phyloP scores from a whole-genome alignment of 2,113 vertebrate genomes.

The Triplophysa tibetana region DNA sequence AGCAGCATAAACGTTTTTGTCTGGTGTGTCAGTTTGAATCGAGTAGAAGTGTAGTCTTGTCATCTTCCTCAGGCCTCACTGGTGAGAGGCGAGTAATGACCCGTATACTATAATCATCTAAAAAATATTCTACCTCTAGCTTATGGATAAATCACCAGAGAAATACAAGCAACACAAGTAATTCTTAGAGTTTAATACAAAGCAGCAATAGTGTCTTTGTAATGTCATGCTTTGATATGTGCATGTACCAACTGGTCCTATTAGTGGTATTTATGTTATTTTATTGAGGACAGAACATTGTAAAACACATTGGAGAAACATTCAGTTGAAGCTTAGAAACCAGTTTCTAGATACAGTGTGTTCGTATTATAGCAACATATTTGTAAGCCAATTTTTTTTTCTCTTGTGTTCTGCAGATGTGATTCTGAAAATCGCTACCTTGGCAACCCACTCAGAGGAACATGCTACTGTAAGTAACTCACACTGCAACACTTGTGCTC shows the following conservation, averaged over 20 bases:
- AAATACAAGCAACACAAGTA: constrained; percentile 3
- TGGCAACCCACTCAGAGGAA: constrained; percentile 92
- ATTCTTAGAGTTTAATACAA: no score
- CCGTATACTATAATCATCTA: constrained; percentile 59
- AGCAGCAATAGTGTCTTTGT: no score
- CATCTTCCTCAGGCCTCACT: constrained; percentile 16
- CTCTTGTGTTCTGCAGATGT: constrained; percentile 76
- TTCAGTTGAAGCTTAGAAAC: background rate
- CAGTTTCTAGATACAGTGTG: background rate
- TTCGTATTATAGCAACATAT: background rate
- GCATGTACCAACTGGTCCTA: background rate
- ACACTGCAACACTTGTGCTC: background rate
- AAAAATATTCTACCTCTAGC: constrained; percentile 23
- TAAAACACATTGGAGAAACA: background rate
- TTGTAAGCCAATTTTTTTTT: constrained; percentile 13
- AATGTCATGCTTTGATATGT: background rate
- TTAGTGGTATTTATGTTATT: background rate
- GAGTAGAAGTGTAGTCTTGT: constrained; percentile 20
- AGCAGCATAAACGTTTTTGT: constrained; percentile 4
- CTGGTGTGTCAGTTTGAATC: constrained; percentile 33
- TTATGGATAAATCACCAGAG: background rate
- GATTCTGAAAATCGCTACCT: constrained; percentile 95
- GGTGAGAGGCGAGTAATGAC: constrained; percentile 46
- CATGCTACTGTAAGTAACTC: constrained; percentile 90
- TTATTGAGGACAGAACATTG: background rate